Conservation (phyloP, 2,888 invertebrate species). For the Lucinisca nassula region DNA sequence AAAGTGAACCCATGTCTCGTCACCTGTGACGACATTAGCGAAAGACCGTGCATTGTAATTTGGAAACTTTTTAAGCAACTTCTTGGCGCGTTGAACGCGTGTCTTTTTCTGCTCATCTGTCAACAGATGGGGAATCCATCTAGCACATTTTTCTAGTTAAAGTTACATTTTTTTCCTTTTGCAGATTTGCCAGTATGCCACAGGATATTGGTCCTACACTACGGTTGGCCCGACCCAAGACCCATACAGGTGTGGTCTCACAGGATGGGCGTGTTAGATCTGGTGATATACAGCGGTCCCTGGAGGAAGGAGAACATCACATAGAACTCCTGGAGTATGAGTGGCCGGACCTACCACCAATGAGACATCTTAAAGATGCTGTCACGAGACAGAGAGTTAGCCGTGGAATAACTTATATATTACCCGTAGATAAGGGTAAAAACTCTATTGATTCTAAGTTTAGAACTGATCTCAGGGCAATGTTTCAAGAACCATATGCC, state of each 20-base stretch:
- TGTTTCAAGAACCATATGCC: slow-evolving; percentile 85
- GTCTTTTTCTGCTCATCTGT: too few species aligned
- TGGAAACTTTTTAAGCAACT: too few species aligned
- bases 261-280: neutral
- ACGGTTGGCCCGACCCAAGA: slow-evolving; percentile 64
- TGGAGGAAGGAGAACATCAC: slow-evolving; percentile 60
- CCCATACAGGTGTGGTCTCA: slow-evolving; percentile 53
- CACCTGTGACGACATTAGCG: too few species aligned
- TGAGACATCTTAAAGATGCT: slow-evolving; percentile 82
- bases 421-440: slow-evolving; percentile 83
- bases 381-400: slow-evolving; percentile 81
- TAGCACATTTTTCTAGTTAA: too few species aligned
- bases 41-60: too few species aligned
- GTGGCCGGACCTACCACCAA: slow-evolving; percentile 85
- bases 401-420: slow-evolving; percentile 81
- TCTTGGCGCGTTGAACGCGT: too few species aligned
- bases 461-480: slow-evolving; percentile 82
- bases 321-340: slow-evolving; percentile 83
- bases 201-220: slow-evolving; percentile 70
- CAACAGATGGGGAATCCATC: too few species aligned
- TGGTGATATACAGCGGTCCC: neutral
- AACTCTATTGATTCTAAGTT: slow-evolving; percentile 83
- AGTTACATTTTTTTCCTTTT: neutral
- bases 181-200: slow-evolving; percentile 72
- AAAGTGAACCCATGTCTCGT: too few species aligned